Percentiles rank a stretch among this genome's conserved stretches.
Conservation (phyloP, 2,113 vertebrate genomes). For the Dipodomys spectabilis region DNA sequence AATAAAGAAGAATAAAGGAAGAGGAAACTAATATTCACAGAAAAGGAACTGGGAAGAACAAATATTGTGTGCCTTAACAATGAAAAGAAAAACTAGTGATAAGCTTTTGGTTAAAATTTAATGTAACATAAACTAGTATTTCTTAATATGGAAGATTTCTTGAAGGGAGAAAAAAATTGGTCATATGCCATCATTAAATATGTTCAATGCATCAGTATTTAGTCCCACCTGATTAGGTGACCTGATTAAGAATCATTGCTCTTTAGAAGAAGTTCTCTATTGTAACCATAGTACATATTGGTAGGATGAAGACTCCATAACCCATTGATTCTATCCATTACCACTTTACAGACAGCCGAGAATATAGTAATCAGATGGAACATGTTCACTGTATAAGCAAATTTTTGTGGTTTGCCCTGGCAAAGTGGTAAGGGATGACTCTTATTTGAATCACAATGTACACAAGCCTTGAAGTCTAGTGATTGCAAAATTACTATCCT, state of each 20-base stretch:
- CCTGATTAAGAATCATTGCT: not conserved
- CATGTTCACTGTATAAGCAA: slow-evolving; percentile 46
- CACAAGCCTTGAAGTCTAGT: slow-evolving; percentile 58
- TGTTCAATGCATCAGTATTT: not conserved
- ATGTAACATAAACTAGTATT: slow-evolving; percentile 27
- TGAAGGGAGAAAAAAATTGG: not conserved
- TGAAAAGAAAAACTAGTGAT: not conserved
- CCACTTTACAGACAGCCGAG: not conserved
- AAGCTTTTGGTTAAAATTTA: slow-evolving; percentile 28
- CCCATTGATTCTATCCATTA: not conserved
- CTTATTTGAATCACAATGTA: slow-evolving; percentile 30
- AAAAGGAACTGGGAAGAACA: slow-evolving; percentile 6
- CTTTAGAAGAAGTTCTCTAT: slow-evolving; percentile 25
- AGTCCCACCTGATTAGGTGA: not conserved
- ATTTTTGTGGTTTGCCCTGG: slow-evolving; percentile 71
- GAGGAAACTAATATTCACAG: not conserved
- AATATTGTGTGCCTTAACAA: slow-evolving; percentile 22
- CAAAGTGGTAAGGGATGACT: slow-evolving; percentile 64
- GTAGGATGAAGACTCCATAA: not conserved
- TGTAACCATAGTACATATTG: not conserved
- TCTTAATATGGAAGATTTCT: slow-evolving; percentile 2
- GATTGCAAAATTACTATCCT: slow-evolving; percentile 67
- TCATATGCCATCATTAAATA: not conserved
- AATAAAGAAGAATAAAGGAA: slow-evolving; percentile 12
- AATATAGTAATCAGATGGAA: slow-evolving; percentile 9